phyloP scores from a whole-genome alignment of 2,888 invertebrate species.

The Metellina segmentata region DNA sequence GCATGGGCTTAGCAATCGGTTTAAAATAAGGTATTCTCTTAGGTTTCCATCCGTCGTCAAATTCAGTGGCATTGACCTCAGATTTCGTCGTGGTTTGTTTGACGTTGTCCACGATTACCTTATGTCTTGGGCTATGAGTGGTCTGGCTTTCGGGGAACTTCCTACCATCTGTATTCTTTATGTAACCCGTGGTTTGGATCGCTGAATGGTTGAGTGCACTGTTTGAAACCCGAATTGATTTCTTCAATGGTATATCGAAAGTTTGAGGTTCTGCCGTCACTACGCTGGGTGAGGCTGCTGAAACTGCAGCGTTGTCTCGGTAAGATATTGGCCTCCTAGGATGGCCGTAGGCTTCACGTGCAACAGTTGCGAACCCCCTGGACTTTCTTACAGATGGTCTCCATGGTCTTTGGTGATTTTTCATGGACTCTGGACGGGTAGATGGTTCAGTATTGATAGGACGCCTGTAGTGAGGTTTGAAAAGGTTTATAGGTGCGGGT shows the following conservation, averaged over 20 bases:
- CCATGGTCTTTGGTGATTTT: conserved; percentile 16
- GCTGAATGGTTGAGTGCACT: not conserved
- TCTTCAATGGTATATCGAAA: conserved; percentile 55
- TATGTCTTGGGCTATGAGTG: not conserved
- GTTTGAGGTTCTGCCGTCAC: conserved; percentile 33
- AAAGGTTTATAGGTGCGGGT: conserved; percentile 14
- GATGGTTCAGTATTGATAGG: not conserved
- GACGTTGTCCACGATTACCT: not conserved
- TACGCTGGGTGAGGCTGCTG: conserved; percentile 6
- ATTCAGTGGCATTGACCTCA: conserved; percentile 3
- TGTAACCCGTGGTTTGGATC: conserved; percentile 47
- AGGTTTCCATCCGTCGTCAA: conserved; percentile 54
- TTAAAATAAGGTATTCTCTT: conserved; percentile 15
- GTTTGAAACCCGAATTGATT: conserved; percentile 50
- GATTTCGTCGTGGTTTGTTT: conserved; percentile 24
- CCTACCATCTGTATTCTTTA: not conserved
- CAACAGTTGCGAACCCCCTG: not conserved
- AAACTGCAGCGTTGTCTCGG: not conserved
- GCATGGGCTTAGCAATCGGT: not conserved
- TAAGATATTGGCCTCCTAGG: conserved; percentile 17
- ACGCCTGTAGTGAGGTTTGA: not conserved
- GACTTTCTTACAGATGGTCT: conserved; percentile 4
- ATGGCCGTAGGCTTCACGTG: conserved; percentile 16
- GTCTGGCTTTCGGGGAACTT: not conserved
- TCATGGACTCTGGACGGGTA: not conserved